Base-by-base conservation (phyloP, 2,888 invertebrate genomes). In the Ephialtes manifestator region DNA sequence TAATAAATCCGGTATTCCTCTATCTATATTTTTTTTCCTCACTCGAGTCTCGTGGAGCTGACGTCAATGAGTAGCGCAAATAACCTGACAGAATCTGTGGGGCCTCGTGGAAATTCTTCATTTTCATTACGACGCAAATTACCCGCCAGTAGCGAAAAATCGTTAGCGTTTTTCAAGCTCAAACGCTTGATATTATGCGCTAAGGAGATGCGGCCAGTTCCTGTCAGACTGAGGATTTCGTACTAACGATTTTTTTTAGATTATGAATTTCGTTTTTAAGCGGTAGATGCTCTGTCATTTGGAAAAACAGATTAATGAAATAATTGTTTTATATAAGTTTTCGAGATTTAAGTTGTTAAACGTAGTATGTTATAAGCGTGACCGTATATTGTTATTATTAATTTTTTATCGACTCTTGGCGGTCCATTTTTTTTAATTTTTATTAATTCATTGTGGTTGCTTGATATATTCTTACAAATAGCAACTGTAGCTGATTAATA, bases 101-200 rank as follows among this genome's bases (percentile, higher is more conserved):
- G 46, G 15, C 43, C 65, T 53, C 65, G 39, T 46, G 35, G 24
- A 53, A 67, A 43, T 72, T 80, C 39, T 71, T 72, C 72, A 72
- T 80, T 65, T 80, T 67, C 80, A 80, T 72, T 80, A 72, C 65
- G 72, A 55, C 72, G 72, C 65, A 80, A 80, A 80, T 80, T 80
- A 72, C 80, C 55, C 55, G 80, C 65, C 65, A 65, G 63, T 18
- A 55, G 55, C 65, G 63, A 65, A 53, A 72, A 67, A 80, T 60
- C 51, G 31, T 65, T 43, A 43, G 46, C 65, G 39, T 67, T 80
- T 80, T 63, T 72, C 80, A n/a, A n/a, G 39, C 65, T 80, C 55
- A 65, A 65, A 55, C 35, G 53, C 80, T 65, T 80, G 72, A 80
- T 65, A 72, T 80, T 67, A 51, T 80, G 43, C 31, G 28, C 13